Evolutionary conservation across 2,113 vertebrate species (phyloP), one percentile per base, ranked within the genome.

Genomic region (Heterochromis multidens): DNA sequence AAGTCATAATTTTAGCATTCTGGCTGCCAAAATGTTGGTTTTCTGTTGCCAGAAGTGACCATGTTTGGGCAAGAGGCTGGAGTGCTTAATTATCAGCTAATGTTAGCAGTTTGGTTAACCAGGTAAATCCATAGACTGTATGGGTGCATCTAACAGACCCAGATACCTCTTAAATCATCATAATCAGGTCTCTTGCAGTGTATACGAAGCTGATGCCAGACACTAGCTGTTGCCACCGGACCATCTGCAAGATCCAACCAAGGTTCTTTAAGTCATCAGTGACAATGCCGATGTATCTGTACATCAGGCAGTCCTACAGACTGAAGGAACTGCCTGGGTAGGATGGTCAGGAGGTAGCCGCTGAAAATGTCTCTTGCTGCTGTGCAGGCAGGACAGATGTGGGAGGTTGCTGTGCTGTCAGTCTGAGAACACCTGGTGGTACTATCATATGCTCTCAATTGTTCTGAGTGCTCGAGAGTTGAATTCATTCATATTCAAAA

Each of bases 251-350:
- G 43, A 72, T 72, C 67, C 2, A 21, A 27, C 40, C 25, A 31
- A 21, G 43, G 17, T 72, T 72, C 67, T 72, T 52, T 2, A 17
- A 3, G 46, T 52, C 67, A 52, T 2, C 0, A 70, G 40, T 70
- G 23, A 70, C 1, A 8, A 3, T 2, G 4, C 19, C 40, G 6
- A 3, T 46, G 23, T 27, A 46, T 0, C 14, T 0, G 14, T 29
- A 43, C 9, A 72, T 72, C 6, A 46, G 8, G 5, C 16, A 7
- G 10, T 52, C n/a, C n/a, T n/a, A n/a, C n/a, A n/a, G n/a, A n/a
- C n/a, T n/a, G n/a, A n/a, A n/a, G 5, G 43, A 1, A 17, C 43
- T 13, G 5, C 17, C 10, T 29, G 43, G 67, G 6, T 29, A 1
- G 25, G 5, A 49, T 4, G 19, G 46, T 25, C 27, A 16, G 3